These are phyloP conservation scores for Apogon talboti DNA, from an alignment of 2,797 vertebrate species.

Conservation along the genomic window DNA sequence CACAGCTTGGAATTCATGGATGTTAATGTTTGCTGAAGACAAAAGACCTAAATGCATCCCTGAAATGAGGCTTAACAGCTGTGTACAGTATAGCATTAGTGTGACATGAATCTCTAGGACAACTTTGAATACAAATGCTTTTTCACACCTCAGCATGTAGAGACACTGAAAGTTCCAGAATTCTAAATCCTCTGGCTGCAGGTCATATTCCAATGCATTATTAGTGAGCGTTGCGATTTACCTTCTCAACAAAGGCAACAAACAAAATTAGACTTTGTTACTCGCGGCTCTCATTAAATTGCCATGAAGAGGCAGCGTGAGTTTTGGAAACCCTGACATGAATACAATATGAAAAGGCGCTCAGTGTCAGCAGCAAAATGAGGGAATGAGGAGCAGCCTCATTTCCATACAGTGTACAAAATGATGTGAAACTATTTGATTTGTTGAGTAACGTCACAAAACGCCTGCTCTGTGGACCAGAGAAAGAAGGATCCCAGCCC, in stretches of 20 bases:
- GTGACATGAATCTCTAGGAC: conserved; percentile 3
- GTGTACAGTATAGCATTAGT: not conserved
- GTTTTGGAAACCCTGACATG: conserved; percentile 31
- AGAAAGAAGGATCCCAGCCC: not conserved
- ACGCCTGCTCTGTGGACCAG: not conserved
- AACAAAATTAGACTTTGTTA: conserved; percentile 63
- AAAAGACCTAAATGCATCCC: not conserved
- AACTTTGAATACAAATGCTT: conserved; percentile 19
- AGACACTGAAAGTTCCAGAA: conserved; percentile 35
- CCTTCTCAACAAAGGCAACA: conserved; percentile 60
- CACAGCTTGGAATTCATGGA: conserved; percentile 8
- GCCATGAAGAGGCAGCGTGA: conserved; percentile 59
- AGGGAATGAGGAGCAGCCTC: conserved; percentile 30
- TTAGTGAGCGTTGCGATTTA: conserved; percentile 47
- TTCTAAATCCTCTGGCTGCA: conserved; percentile 41
- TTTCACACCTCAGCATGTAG: conserved; percentile 21
- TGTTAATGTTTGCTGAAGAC: conserved; percentile 14
- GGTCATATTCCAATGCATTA: conserved; percentile 56
- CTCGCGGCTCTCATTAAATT: conserved; percentile 75
- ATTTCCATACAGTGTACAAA: conserved; percentile 45
- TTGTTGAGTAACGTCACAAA: conserved; percentile 25
- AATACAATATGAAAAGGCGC: conserved; percentile 30
- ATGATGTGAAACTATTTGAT: conserved; percentile 35
- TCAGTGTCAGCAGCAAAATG: conserved; percentile 41
- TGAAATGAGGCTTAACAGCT: conserved; percentile 2